Percentiles rank a stretch among this genome's conserved stretches.
These are phyloP conservation scores for Hyppa rectilinea DNA, from an alignment of 2,888 invertebrate species.

Conservation along the genomic window DNA sequence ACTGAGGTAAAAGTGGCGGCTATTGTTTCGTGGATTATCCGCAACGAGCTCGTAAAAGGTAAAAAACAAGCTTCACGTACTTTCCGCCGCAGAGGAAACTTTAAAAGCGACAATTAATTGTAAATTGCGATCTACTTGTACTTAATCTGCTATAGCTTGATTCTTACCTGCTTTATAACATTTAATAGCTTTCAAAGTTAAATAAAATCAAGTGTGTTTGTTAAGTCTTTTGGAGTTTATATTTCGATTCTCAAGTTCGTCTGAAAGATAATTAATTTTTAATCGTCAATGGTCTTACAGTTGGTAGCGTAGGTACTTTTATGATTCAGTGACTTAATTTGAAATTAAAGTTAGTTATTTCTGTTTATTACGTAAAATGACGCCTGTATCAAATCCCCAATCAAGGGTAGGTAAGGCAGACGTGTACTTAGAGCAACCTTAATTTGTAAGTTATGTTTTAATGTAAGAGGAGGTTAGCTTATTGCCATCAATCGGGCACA, in stretches of 20 bases:
- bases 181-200: not conserved
- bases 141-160: constrained; percentile 35
- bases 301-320: not conserved
- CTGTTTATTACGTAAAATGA: not conserved
- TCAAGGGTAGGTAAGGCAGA: not conserved
- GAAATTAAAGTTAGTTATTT: not conserved
- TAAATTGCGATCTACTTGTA: constrained; percentile 47
- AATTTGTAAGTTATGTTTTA: not conserved
- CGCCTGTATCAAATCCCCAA: too few species aligned
- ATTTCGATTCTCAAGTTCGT: not conserved
- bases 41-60: constrained; percentile 38
- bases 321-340: not conserved
- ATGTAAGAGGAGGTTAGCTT: not conserved
- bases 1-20: constrained; percentile 62
- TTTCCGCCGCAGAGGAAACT: constrained; percentile 28
- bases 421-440: not conserved
- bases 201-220: constrained; percentile 26
- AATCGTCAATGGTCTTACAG: not conserved
- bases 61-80: constrained; percentile 29
- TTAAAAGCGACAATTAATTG: constrained; percentile 59
- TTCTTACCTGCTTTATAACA: constrained; percentile 5
- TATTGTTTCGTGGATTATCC: constrained; percentile 66
- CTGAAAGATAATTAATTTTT: constrained; percentile 3
- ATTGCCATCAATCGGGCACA: not conserved
- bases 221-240: not conserved